A percentile compares a stretch with the other conserved stretches of the same genome.
These are phyloP conservation scores for Scaptomyza pallida DNA, from an alignment of 1,140 invertebrate genomes.

Conservation along the genomic window DNA sequence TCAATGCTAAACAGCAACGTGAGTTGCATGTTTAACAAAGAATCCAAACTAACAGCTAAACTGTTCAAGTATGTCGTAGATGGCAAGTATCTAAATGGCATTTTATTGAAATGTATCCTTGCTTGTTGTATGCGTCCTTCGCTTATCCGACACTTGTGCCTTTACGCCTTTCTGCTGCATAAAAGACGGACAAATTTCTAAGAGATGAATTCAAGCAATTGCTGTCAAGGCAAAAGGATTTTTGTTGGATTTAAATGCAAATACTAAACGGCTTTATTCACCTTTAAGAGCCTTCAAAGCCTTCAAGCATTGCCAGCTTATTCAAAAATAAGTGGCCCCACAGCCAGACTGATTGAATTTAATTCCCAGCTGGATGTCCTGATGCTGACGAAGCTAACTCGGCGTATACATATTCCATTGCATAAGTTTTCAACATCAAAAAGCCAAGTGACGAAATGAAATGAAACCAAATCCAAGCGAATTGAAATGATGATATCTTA, in stretches of 20 bases:
- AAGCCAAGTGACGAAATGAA: constrained; percentile 37
- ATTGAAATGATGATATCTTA: constrained; percentile 25
- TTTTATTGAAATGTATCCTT: not conserved
- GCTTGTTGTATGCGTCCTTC: constrained; percentile 1
- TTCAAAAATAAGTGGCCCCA: constrained; percentile 16
- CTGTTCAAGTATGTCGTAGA: not conserved
- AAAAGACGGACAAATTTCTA: constrained; percentile 5
- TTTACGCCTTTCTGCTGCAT: not conserved
- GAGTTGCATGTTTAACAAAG: constrained; percentile 45
- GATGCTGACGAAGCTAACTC: constrained; percentile 11
- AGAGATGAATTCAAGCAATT: constrained; percentile 4
- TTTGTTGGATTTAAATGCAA: constrained; percentile 40
- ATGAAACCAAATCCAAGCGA: constrained; percentile 28
- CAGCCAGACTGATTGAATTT: constrained; percentile 40
- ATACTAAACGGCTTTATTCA: constrained; percentile 33
- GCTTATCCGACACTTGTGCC: constrained; percentile 6
- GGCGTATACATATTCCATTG: constrained; percentile 24
- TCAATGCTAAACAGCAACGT: constrained; percentile 58
- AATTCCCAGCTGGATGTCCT: constrained; percentile 33
- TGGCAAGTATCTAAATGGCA: constrained; percentile 7
- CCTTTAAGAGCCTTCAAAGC: constrained; percentile 9
- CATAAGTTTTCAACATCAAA: constrained; percentile 43
- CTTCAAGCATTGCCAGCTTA: constrained; percentile 11
- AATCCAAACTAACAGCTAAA: not conserved
- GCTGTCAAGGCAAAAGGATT: constrained; percentile 10